Evolutionary conservation across 2,888 invertebrate genomes (phyloP), one percentile per base, ranked within the genome.

Genomic region (Sinohyriopsis cumingii): DNA sequence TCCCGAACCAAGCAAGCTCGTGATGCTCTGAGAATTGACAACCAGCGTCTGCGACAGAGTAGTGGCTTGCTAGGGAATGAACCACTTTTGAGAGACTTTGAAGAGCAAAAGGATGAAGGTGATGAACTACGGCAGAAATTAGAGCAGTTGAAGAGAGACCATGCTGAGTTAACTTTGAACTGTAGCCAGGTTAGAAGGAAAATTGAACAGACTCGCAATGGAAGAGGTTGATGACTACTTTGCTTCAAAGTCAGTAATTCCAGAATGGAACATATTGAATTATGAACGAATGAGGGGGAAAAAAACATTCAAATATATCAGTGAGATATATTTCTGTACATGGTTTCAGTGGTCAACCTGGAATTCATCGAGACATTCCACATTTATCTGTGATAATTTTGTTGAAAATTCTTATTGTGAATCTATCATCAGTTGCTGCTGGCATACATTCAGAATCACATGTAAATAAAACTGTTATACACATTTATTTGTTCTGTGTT

Each of bases 31-130:
- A 84, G 92, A 67, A 86, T 86, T 22, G 90, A 90, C 77, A 90
- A 90, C 60, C 88, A 88, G 33, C 87, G 88, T 71, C 78, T 92
- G 65, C 84, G 89, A 64, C 89, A 90, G 72, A 91, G 90, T 67
- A 90, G 91, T 74, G 92, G 92, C 20, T 85, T 92, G 53, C 84
- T 92, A n/a, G 91, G 91, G 2, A 91, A 92, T 80, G 89, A 91
- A 67, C 88, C 89, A 19, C 82, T 92, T 63, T 80, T 92, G 25
- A 79, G 89, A 64, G 92, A 92, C 80, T 92, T 91, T 89, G 91
- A 92, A 81, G 87, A 89, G 72, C 77, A 89, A 68, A 87, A 89
- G 64, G 89, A 90, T 59, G 86, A 88, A 69, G 82, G 82, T 22
- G 85, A 83, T 56, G 84, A 84, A 59, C 79, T 87, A 63, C 77